Conservation (phyloP, 2,888 invertebrate species). For the Diarsia dahlii region DNA sequence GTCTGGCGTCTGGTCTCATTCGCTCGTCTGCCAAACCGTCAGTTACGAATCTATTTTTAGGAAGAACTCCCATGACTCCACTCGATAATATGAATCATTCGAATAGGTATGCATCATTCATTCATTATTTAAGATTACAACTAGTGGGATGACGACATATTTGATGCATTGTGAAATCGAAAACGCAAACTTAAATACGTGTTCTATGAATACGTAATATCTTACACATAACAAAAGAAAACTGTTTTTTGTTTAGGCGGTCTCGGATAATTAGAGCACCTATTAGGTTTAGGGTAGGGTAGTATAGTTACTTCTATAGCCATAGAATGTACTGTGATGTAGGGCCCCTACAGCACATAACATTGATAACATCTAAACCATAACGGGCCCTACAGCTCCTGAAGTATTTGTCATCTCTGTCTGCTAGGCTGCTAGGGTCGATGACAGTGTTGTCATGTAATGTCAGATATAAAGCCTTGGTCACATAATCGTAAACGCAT, state of each 20-base stretch:
- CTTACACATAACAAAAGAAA: too few relatives aligned
- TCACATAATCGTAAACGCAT: too few relatives aligned
- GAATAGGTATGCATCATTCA: not conserved
- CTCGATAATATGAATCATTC: constrained; percentile 23
- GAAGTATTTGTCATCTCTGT: too few relatives aligned
- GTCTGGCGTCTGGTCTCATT: constrained; percentile 20
- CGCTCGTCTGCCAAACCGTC: constrained; percentile 43
- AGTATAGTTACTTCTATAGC: not conserved
- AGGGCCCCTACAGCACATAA: too few relatives aligned
- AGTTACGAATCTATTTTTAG: constrained; percentile 43
- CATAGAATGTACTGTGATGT: too few relatives aligned
- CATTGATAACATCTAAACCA: too few relatives aligned
- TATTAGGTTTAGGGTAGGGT: not conserved
- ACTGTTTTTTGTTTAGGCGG: not conserved
- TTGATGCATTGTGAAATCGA: constrained; percentile 32
- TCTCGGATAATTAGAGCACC: not conserved
- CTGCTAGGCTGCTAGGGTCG: too few relatives aligned
- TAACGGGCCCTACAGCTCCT: too few relatives aligned
- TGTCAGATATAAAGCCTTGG: not conserved
- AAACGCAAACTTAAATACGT: constrained; percentile 1
- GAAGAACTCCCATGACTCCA: constrained; percentile 6
- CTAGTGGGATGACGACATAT: constrained; percentile 36
- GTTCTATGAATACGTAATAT: too few relatives aligned
- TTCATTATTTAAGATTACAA: constrained; percentile 17
- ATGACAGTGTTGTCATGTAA: not conserved